These are phyloP conservation scores for Eupithecia tripunctaria DNA, from an alignment of 2,888 invertebrate genomes.

Conservation along the genomic window DNA sequence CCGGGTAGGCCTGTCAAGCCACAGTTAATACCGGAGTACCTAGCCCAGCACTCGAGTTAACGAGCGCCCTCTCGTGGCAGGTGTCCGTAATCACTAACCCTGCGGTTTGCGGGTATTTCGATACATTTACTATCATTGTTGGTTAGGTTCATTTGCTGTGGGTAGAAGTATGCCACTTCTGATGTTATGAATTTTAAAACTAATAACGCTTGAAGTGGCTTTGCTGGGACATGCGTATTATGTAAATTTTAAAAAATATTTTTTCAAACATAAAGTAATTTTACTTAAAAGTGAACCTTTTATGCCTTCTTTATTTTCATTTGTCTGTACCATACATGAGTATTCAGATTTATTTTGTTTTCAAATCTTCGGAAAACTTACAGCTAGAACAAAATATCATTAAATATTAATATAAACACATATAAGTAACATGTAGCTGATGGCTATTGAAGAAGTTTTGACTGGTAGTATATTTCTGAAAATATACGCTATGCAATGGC, in stretches of 20 bases:
- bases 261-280: not conserved
- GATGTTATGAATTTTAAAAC: constrained; percentile 9
- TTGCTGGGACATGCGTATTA: not conserved
- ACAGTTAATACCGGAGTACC: constrained; percentile 25
- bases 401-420: too few species aligned
- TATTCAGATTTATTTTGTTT: not conserved
- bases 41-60: constrained; percentile 25
- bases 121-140: constrained; percentile 22
- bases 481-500: not conserved
- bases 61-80: constrained; percentile 31
- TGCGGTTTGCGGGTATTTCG: constrained; percentile 18
- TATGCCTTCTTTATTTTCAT: not conserved
- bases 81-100: constrained; percentile 28
- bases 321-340: too few species aligned
- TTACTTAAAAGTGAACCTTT: not conserved
- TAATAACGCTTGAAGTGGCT: too few species aligned
- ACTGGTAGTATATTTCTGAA: not conserved
- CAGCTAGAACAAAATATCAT: too few species aligned
- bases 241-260: not conserved
- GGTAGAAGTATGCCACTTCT: not conserved
- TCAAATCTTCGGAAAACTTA: too few species aligned
- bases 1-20: constrained; percentile 23
- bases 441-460: too few species aligned
- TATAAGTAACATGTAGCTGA: too few species aligned
- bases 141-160: constrained; percentile 9